Evolutionary conservation across 2,888 invertebrate genomes (phyloP), one percentile per base, ranked within the genome.

Genomic region (Leucania comma): DNA sequence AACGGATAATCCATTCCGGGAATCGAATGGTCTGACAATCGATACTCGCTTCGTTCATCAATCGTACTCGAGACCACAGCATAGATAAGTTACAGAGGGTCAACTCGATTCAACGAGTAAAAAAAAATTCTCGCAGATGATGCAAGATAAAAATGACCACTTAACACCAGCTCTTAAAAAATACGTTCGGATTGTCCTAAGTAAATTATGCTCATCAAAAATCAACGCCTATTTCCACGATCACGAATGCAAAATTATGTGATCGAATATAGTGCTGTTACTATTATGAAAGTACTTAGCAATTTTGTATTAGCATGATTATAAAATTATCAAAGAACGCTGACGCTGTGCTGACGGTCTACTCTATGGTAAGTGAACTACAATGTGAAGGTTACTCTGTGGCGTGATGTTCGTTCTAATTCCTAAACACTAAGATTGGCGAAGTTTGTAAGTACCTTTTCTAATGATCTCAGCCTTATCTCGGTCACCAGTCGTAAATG

Each of bases 41-140:
- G 72, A 83, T 83, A 73, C 70, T 76, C 72, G 65, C 29, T 62
- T 57, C 71, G 65, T 71, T 85, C 75, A 75, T 80, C 75, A 82
- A 72, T 80, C 60, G 73, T 46, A 68, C 76, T 76, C 22, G 38
- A 32, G 22, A 66, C 71, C 71, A 53, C 3, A 35, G 17, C 35
- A 26, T 6, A 46, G 10, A 20, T 26, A 17, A 2, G 3, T 8
- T 10, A 14, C 22, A 75, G 75, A 65, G 46, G 22, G 14, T 20
- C 6, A 0, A 2, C 17, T 42, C 5, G 0, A 29, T 29, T 14
- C 6, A 4, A 48, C 14, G 0, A 9, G 6, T 6, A 3, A 17
- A 14, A 9, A 9, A 3, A 3, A 14, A 9, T 0, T 3, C 26
- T 26, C 26, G 2, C 6, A 54, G 0, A 3, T 4, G 14, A 38